These are phyloP conservation scores for Tapirus indicus DNA, from an alignment of 2,797 vertebrate genomes.

Conservation along the genomic window DNA sequence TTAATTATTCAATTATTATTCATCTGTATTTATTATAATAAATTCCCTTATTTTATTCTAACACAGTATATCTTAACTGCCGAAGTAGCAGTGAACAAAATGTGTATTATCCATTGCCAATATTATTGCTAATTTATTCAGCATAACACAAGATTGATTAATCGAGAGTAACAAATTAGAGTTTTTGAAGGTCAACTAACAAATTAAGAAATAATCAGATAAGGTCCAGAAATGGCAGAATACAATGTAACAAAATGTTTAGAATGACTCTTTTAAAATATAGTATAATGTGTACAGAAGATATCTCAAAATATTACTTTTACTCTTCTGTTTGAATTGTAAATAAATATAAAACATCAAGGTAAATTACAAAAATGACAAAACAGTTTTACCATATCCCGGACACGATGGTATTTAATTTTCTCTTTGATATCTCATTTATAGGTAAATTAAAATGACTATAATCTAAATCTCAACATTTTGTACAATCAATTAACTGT, in stretches of 20 bases:
- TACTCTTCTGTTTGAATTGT: neutral
- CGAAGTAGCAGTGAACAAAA: neutral
- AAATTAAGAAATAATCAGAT: neutral
- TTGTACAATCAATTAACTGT: neutral
- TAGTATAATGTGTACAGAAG: neutral
- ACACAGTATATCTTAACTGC: neutral
- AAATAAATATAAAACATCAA: neutral
- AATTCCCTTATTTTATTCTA: neutral
- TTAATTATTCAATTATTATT: neutral
- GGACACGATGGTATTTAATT: neutral
- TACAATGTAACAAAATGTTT: neutral
- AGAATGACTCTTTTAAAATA: neutral
- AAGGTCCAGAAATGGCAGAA: neutral
- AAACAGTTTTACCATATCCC: neutral
- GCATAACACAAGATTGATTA: neutral
- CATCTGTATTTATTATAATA: neutral
- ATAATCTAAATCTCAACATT: neutral
- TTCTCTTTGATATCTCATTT: neutral
- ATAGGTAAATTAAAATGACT: neutral
- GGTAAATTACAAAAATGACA: neutral
- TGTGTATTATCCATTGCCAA: neutral
- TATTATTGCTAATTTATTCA: neutral
- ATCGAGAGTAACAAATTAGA: neutral
- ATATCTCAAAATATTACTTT: neutral
- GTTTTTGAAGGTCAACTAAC: neutral